phyloP scores from a whole-genome alignment of 2,888 invertebrate genomes.

The Synergus laeviventris region DNA sequence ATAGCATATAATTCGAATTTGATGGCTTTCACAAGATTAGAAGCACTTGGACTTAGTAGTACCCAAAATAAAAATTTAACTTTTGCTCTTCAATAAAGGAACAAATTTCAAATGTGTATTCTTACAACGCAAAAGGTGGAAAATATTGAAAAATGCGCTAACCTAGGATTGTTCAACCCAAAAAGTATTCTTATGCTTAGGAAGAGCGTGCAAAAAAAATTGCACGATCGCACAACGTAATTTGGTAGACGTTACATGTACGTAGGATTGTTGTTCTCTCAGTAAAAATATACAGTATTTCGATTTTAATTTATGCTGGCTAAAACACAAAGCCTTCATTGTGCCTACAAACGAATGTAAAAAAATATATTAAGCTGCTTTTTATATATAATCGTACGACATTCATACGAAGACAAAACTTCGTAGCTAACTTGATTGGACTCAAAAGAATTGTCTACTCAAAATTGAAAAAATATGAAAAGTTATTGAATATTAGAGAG shows the following conservation, averaged over 20 bases:
- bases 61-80: neutral
- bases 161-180: neutral
- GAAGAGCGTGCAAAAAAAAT: conserved; percentile 19
- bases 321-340: conserved; percentile 68
- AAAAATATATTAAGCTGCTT: conserved; percentile 47
- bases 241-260: conserved; percentile 8
- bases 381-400: conserved; percentile 26
- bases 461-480: neutral
- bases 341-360: conserved; percentile 62
- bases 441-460: neutral
- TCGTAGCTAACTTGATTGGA: neutral
- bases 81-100: neutral
- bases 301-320: conserved; percentile 62
- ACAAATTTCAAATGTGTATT: neutral
- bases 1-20: neutral
- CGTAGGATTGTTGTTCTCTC: conserved; percentile 41
- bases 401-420: neutral
- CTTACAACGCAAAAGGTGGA: neutral
- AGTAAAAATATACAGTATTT: conserved; percentile 26
- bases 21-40: neutral
- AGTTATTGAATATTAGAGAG: neutral
- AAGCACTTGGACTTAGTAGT: neutral
- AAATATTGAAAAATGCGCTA: conserved; percentile 10
- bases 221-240: conserved; percentile 36
- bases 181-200: conserved; percentile 26